Percentiles rank a stretch among this genome's conserved stretches.
phyloP scores from a whole-genome alignment of 2,113 vertebrate species.

The Sebastes schlegelii region DNA sequence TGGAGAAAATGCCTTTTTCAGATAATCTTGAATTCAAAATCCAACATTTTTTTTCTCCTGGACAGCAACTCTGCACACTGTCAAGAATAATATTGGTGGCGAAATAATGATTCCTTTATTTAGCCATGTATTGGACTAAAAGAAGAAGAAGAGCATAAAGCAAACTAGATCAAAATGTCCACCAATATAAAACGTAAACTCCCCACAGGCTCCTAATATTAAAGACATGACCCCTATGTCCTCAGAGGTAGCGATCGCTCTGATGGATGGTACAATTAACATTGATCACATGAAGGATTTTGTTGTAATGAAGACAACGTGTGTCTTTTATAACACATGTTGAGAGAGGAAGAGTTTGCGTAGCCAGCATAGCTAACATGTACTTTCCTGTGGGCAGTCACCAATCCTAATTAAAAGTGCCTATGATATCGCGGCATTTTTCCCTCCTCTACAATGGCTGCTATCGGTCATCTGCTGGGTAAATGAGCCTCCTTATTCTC shows the following conservation, averaged over 20 bases:
- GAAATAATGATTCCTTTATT: neutral
- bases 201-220: neutral
- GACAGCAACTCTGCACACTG: neutral
- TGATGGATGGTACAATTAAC: neutral
- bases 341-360: neutral
- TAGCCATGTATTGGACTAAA: neutral
- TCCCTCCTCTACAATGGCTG: conserved; percentile 69
- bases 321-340: neutral
- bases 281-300: neutral
- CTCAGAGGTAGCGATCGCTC: neutral
- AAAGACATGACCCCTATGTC: neutral
- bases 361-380: neutral
- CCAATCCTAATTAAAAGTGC: conserved; percentile 66
- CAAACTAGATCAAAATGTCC: neutral
- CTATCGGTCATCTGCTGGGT: conserved; percentile 82
- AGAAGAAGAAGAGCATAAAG: no score
- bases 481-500: conserved; percentile 83
- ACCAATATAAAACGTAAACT: neutral
- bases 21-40: no score
- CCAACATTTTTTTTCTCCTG: no score
- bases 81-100: no score
- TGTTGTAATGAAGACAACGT: neutral
- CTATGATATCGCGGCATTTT: conserved; percentile 41
- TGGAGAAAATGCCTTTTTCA: neutral
- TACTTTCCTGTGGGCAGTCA: conserved; percentile 15